Base-by-base conservation (phyloP, 2,797 vertebrate genomes). In the Cyprinella venusta region DNA sequence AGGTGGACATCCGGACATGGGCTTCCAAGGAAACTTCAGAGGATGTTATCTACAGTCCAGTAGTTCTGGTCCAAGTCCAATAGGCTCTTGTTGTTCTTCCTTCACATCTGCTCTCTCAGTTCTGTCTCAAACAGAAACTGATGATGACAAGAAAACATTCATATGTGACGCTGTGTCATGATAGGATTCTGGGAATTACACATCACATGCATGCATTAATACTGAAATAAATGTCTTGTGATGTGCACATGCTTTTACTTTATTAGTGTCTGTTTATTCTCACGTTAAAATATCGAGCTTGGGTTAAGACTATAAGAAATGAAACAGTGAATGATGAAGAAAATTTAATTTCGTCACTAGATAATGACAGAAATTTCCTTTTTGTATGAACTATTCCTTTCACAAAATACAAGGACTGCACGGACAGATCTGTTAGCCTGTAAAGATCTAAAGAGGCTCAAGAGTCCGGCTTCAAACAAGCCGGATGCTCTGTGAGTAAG, bases 11-110 rank as follows among this genome's bases (percentile, higher is more conserved):
- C 26, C 52, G 45, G 21, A 26, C 21, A 42, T 26, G 36, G 15
- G 12, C 54, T 48, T 81, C 26, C 16, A 64, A 24, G 69, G n/a
- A 82, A 52, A 54, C 33, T 1, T 38, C 26, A 65, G 48, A 75
- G 70, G 70, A 74, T 75, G 56, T 65, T 75, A 42, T 82, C 16
- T 19, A 40, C 45, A 33, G 42, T 19, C 21, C 13, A 36, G 26
- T 50, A 40, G 59, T 7, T 33, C 42, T 9, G 21, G 19, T 63
- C 45, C 4, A 54, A 21, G 8, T 38, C 19, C 38, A 48, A 16
- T 1, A 18, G 40, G n/a, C 24, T 45, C 38, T 59, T 13, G 5
- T 8, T 30, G 12, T 42, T 48, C 26, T 8, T 6, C 36, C 5
- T 8, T 21, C 45, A 18, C 40, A 38, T 52, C 9, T 50, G 8